Evolutionary conservation across 2,888 invertebrate species (phyloP).

Genomic region (Phragmatobia fuliginosa): DNA sequence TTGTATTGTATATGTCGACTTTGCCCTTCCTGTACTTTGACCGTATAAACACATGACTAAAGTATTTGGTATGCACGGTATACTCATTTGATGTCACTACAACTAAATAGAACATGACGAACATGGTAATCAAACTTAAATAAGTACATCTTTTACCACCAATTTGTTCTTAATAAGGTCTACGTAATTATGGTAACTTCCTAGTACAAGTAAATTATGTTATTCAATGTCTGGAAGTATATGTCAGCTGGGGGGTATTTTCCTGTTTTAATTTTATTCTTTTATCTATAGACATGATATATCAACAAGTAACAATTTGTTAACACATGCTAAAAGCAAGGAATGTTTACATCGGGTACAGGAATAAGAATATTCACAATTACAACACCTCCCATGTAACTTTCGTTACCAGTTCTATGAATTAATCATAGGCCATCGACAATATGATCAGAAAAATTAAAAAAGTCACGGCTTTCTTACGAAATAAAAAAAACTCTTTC

Average conservation of each 20-base stretch:
- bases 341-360: not conserved
- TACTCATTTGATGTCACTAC: constrained; percentile 13
- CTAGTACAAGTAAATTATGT: constrained; percentile 16
- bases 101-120: constrained; percentile 19
- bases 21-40: constrained; percentile 17
- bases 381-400: not conserved
- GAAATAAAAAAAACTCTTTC: too few relatives aligned
- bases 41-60: constrained; percentile 9
- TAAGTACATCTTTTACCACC: constrained; percentile 3
- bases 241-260: not conserved
- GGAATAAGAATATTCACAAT: not conserved
- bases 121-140: constrained; percentile 8
- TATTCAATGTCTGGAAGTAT: constrained; percentile 8
- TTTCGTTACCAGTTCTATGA: not conserved
- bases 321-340: not conserved
- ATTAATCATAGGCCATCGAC: not conserved
- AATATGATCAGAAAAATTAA: not conserved
- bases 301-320: not conserved
- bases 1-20: constrained; percentile 3
- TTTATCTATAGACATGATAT: not conserved
- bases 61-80: constrained; percentile 13
- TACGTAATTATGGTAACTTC: constrained; percentile 18
- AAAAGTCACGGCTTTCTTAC: not conserved
- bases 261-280: constrained; percentile 5
- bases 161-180: constrained; percentile 5